These are phyloP conservation scores for Hippocampus zosterae DNA, from an alignment of 2,113 vertebrate species.

Conservation along the genomic window DNA sequence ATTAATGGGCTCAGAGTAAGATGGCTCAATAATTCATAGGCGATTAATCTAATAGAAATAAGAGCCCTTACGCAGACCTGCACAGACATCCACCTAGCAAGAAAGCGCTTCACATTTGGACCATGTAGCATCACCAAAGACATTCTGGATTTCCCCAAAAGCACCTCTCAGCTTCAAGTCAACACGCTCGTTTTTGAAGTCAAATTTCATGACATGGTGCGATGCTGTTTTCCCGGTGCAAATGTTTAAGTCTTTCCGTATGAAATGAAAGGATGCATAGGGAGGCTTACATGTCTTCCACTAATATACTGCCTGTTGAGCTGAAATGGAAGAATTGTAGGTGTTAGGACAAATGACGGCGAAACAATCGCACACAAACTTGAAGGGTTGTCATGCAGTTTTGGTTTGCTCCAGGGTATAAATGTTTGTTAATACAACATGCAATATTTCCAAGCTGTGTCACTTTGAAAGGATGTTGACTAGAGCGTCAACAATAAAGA, in stretches of 20 bases:
- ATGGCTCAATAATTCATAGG: slow-evolving; percentile 60
- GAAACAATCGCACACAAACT: slow-evolving; percentile 34
- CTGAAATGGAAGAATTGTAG: slow-evolving; percentile 76
- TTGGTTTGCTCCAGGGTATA: background rate
- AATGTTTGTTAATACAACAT: background rate
- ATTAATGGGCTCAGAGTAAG: slow-evolving; percentile 55
- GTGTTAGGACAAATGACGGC: slow-evolving; percentile 63
- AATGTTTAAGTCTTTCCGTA: slow-evolving; percentile 67
- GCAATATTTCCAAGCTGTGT: background rate
- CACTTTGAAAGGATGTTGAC: slow-evolving; percentile 18
- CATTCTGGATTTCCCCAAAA: slow-evolving; percentile 19
- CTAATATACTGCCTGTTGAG: slow-evolving; percentile 79
- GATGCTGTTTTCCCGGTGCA: slow-evolving; percentile 64
- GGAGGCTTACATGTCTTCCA: slow-evolving; percentile 79
- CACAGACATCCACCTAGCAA: slow-evolving; percentile 55
- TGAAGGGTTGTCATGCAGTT: slow-evolving; percentile 21
- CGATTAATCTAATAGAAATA: slow-evolving; percentile 69
- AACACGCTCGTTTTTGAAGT: slow-evolving; percentile 20
- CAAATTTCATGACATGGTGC: slow-evolving; percentile 31
- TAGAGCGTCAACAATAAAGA: slow-evolving; percentile 22
- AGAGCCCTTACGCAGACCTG: slow-evolving; percentile 50
- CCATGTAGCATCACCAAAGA: slow-evolving; percentile 60
- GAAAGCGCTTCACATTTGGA: slow-evolving; percentile 72
- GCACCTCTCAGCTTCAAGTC: slow-evolving; percentile 16
- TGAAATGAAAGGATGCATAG: slow-evolving; percentile 63